A percentile compares a stretch with the other conserved stretches of the same genome.
Evolutionary conservation across 2,113 vertebrate species (phyloP).

Genomic region (Xenopus tropicalis): DNA sequence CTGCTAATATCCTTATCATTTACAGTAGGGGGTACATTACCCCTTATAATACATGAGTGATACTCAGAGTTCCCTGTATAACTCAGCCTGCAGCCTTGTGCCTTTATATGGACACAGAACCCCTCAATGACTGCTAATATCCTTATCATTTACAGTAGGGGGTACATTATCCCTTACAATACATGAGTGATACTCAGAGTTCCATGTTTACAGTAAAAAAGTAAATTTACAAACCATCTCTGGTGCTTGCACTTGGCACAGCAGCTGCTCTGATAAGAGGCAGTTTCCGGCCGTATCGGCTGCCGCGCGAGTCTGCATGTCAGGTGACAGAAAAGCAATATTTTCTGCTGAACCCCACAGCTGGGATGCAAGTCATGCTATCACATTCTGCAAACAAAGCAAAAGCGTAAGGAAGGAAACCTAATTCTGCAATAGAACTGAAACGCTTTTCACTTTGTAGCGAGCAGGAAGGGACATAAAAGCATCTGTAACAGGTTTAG

Average conservation of each 20-base stretch:
- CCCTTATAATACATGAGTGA: too few species aligned
- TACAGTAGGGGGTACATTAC: too few species aligned
- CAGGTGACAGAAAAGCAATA: constrained; percentile 18
- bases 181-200: too few species aligned
- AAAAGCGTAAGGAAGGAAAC: background rate
- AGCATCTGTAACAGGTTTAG: background rate
- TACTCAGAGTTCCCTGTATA: too few species aligned
- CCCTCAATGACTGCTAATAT: too few species aligned
- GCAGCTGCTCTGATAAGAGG: background rate
- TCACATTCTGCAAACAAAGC: constrained; percentile 15
- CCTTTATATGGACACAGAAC: too few species aligned
- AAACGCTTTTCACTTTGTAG: background rate
- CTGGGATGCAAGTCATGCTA: background rate
- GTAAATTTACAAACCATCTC: background rate
- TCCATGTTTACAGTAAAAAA: background rate
- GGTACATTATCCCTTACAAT: too few species aligned
- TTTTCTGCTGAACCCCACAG: background rate
- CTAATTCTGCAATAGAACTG: background rate
- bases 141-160: too few species aligned
- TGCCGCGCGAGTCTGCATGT: background rate
- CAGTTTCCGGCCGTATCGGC: background rate
- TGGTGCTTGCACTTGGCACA: background rate
- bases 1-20: too few species aligned
- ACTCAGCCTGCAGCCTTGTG: too few species aligned
- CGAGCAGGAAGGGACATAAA: background rate